Evolutionary conservation across 2,113 vertebrate genomes (phyloP).

Genomic region (Chlamydotis undulata): DNA sequence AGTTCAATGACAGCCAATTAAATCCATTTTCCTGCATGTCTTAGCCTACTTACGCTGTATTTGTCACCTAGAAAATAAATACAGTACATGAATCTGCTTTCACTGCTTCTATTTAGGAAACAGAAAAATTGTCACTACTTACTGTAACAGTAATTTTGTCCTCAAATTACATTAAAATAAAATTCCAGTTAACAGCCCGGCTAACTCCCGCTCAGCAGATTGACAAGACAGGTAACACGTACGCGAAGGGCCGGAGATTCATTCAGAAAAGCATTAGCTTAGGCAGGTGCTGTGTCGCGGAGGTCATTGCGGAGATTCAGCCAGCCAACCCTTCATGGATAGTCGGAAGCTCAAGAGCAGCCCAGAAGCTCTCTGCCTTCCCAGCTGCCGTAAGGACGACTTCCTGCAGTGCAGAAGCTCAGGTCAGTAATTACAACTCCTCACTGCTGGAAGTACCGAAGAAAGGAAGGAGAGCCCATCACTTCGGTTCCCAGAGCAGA

Average conservation of each 20-base stretch:
- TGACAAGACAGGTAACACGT: background rate
- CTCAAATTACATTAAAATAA: background rate
- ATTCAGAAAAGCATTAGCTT: background rate
- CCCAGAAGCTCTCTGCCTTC: background rate
- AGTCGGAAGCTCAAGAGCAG: background rate
- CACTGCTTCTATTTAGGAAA: background rate
- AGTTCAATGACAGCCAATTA: background rate
- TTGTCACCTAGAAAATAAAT: background rate
- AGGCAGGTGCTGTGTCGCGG: background rate
- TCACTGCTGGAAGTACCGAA: too few species aligned
- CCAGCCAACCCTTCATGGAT: background rate
- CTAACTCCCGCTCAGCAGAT: background rate
- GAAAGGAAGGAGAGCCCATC: background rate
- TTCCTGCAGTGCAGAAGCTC: background rate
- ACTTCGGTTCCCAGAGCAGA: rapidly evolving
- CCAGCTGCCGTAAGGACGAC: rapidly evolving
- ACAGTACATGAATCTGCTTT: background rate
- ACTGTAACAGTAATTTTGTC: background rate
- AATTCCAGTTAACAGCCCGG: background rate
- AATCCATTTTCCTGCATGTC: background rate
- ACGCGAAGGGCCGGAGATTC: background rate
- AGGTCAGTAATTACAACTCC: background rate
- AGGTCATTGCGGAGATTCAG: background rate
- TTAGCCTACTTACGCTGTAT: background rate
- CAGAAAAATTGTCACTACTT: background rate